A percentile compares a stretch with the other conserved stretches of the same genome.
These are phyloP conservation scores for Glyptemys insculpta DNA, from an alignment of 2,797 vertebrate genomes.

Conservation along the genomic window DNA sequence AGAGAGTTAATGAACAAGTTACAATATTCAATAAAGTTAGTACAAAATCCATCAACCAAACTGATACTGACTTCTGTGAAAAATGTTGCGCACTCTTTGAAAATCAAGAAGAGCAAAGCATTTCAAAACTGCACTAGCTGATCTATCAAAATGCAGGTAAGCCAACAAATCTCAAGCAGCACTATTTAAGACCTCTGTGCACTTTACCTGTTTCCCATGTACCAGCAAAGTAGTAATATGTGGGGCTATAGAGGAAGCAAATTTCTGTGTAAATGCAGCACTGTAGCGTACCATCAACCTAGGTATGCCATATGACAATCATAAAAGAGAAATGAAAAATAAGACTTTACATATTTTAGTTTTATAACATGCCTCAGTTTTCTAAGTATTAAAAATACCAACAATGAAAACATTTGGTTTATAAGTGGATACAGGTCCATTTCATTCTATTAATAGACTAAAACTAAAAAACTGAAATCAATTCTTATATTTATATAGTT, in stretches of 20 bases:
- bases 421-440: conserved; percentile 21
- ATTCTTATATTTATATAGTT: background rate
- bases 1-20: conserved; percentile 6
- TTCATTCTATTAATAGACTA: conserved; percentile 8
- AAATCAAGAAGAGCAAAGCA: conserved; percentile 72
- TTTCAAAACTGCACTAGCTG: conserved; percentile 61
- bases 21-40: conserved; percentile 25
- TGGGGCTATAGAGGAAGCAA: conserved; percentile 94
- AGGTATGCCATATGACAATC: conserved; percentile 75
- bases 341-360: conserved; percentile 58
- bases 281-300: conserved; percentile 95
- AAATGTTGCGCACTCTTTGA: conserved; percentile 32
- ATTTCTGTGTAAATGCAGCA: conserved; percentile 93
- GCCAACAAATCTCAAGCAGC: conserved; percentile 76
- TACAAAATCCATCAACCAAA: conserved; percentile 49
- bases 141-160: conserved; percentile 71
- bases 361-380: conserved; percentile 37
- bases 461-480: background rate
- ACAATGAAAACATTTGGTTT: conserved; percentile 6
- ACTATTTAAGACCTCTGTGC: conserved; percentile 66
- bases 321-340: conserved; percentile 79
- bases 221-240: conserved; percentile 98
- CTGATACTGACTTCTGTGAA: conserved; percentile 40
- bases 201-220: conserved; percentile 98
- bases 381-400: conserved; percentile 38